These are phyloP conservation scores for Oligia fasciuncula DNA, from an alignment of 2,888 invertebrate species.

Conservation along the genomic window DNA sequence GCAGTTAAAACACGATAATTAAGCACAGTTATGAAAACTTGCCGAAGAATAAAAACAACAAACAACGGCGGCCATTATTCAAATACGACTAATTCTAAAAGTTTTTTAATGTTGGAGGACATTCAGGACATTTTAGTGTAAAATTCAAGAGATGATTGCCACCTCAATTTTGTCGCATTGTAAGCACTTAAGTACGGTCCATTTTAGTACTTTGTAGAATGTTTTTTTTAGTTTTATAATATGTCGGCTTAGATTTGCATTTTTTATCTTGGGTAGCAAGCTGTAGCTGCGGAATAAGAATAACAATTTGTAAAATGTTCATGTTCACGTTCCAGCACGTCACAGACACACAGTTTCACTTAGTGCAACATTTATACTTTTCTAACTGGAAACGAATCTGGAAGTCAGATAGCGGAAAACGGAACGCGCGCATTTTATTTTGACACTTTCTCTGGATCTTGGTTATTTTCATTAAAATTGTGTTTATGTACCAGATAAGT, in stretches of 20 bases:
- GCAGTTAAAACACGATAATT: conserved; percentile 14
- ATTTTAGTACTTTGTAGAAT: not conserved
- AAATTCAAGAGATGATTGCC: not conserved
- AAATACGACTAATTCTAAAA: conserved; percentile 40
- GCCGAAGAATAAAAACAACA: conserved; percentile 60
- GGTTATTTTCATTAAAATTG: not conserved
- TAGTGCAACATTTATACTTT: not conserved
- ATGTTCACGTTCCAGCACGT: not conserved
- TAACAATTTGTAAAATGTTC: not conserved
- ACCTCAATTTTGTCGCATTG: conserved; percentile 40
- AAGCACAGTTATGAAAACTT: conserved; percentile 33
- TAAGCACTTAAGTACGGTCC: not conserved
- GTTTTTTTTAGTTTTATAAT: not conserved
- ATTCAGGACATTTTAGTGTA: not conserved
- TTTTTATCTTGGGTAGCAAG: too few species aligned
- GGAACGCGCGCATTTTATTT: not conserved
- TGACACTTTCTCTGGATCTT: not conserved
- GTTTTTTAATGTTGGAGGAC: not conserved
- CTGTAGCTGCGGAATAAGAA: not conserved
- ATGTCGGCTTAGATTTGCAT: not conserved
- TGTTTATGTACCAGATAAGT: not conserved
- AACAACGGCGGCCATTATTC: conserved; percentile 59
- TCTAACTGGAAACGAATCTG: not conserved
- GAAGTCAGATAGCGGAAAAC: not conserved
- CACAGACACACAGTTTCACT: not conserved